These are phyloP conservation scores for Acromyrmex heyeri DNA, from an alignment of 1,140 invertebrate species.

Conservation along the genomic window DNA sequence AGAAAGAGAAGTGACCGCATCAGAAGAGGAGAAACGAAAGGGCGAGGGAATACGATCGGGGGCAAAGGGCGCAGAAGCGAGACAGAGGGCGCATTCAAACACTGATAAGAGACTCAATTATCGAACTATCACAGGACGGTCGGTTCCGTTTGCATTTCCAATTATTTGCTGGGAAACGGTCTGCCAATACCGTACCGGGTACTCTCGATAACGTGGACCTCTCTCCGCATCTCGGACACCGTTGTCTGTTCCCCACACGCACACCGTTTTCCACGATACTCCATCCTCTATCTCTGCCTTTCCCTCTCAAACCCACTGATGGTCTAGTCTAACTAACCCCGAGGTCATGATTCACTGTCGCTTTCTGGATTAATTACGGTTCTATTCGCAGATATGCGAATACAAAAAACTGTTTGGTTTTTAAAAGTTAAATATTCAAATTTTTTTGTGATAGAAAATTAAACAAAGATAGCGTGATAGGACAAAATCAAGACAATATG, in stretches of 20 bases:
- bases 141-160: slow-evolving; percentile 86
- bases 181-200: slow-evolving; percentile 85
- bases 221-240: slow-evolving; percentile 71
- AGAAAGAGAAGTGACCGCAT: slow-evolving; percentile 4
- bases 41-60: slow-evolving; percentile 19
- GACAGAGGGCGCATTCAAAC: slow-evolving; percentile 78
- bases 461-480: not conserved
- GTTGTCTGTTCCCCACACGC: slow-evolving; percentile 61
- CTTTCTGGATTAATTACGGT: slow-evolving; percentile 31
- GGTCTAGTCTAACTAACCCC: slow-evolving; percentile 39
- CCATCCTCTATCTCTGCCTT: slow-evolving; percentile 42
- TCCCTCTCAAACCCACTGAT: not conserved
- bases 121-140: slow-evolving; percentile 85
- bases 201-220: slow-evolving; percentile 81
- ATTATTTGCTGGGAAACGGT: slow-evolving; percentile 86
- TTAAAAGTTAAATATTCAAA: not conserved
- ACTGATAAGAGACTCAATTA: slow-evolving; percentile 87
- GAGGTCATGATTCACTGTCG: slow-evolving; percentile 49
- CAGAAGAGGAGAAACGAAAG: not conserved
- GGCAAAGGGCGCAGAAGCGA: slow-evolving; percentile 44
- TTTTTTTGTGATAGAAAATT: not conserved
- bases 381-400: not conserved
- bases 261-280: slow-evolving; percentile 66
- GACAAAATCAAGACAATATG: not conserved
- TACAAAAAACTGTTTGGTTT: not conserved